Evolutionary conservation across 2,888 invertebrate species (phyloP).

Genomic region (Metopia argyrocephala): DNA sequence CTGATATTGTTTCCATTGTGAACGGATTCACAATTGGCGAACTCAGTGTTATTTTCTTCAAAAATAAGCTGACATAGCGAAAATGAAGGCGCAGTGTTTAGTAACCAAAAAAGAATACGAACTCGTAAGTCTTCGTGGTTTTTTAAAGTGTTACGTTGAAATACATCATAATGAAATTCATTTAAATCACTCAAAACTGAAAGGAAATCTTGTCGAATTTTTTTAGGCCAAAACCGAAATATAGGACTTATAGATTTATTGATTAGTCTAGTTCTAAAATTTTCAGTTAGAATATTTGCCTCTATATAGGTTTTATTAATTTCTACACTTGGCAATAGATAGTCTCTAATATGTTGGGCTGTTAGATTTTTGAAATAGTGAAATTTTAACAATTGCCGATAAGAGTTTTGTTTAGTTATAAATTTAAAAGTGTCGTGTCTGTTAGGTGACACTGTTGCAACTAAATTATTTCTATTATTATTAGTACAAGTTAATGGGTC

Average conservation of each 20-base stretch:
- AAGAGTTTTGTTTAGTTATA: conserved; percentile 26
- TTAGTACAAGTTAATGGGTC: conserved; percentile 6
- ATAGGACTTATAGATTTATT: conserved; percentile 24
- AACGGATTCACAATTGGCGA: conserved; percentile 31
- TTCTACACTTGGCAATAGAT: conserved; percentile 54
- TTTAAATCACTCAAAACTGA: conserved; percentile 48
- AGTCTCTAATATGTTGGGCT: conserved; percentile 44
- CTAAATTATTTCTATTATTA: neutral
- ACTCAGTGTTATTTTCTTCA: conserved; percentile 42
- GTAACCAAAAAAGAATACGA: conserved; percentile 40
- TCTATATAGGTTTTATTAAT: conserved; percentile 41
- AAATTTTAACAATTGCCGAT: conserved; percentile 42
- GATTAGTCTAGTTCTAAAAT: conserved; percentile 43
- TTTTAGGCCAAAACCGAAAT: conserved; percentile 27
- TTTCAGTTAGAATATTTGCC: conserved; percentile 32
- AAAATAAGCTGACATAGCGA: conserved; percentile 37
- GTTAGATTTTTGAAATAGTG: conserved; percentile 59
- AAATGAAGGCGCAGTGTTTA: conserved; percentile 39
- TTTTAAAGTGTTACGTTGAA: neutral
- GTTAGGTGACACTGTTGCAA: conserved; percentile 14
- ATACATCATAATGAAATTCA: conserved; percentile 59
- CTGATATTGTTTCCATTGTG: conserved; percentile 24
- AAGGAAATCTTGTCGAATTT: conserved; percentile 43
- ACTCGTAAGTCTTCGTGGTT: conserved; percentile 39
- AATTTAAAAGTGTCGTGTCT: neutral